Evolutionary conservation across 2,113 vertebrate species (phyloP), one percentile per base, ranked within the genome.

Genomic region (Antennarius striatus): DNA sequence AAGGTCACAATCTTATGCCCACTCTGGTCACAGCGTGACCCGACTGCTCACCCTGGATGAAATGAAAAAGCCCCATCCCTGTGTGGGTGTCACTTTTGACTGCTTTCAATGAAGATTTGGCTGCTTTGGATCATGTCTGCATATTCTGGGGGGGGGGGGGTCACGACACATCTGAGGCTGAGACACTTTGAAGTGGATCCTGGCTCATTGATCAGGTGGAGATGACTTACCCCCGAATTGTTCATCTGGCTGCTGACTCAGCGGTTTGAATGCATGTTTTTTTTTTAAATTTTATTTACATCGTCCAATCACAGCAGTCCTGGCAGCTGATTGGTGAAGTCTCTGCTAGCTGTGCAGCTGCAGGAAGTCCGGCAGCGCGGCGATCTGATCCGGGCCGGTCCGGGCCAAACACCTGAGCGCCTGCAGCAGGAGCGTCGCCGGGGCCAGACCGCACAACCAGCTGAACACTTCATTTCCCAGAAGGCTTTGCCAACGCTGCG

Each of bases 371-470:
- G 96, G 96, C 75, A 98, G 86, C 1, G 91, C 79, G 1, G 93
- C 90, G 71, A 98, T 92, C 75, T 89, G 91, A 50, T 92, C 91
- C 0, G 95, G 86, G 40, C 95, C 94, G n/a, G 92, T 88, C 63
- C 88, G 88, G 58, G 95, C 94, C 80, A 98, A 82, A 77, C 92
- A 95, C 78, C 95, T 94, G 91, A 97, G 95, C 52, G 96, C 92
- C 32, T 93, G 50, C 0, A 93, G 89, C 16, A 98, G 94, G 13
- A 99, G 94, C 0, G 95, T 93, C 0, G 94, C 92, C 0, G 97
- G 95, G 3, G 91, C 86, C 56, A 86, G 73, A 6, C 95, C 96
- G 0, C 91, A 84, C 63, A 99, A 83, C 94, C 95, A 97, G 55
- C 80, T 83, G 68, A 94, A 95, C 46, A 93, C 91, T 63, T 86